Evolutionary conservation across 2,113 vertebrate species (phyloP).

Genomic region (Microcebus griseorufus): DNA sequence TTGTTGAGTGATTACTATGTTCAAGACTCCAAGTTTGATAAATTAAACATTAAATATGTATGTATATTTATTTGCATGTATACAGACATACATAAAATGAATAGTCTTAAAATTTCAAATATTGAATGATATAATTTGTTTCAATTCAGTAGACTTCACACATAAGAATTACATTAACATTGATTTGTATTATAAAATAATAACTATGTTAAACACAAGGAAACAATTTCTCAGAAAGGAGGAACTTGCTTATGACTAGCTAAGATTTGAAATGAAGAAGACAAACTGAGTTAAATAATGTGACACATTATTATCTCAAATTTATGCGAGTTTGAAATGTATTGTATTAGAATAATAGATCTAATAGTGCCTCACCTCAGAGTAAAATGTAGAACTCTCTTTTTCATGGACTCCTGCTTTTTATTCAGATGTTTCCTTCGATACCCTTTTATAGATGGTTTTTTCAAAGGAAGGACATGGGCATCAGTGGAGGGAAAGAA

Average conservation of each 20-base stretch:
- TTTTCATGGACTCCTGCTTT: not conserved
- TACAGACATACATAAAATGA: not conserved
- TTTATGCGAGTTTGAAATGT: not conserved
- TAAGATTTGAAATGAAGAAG: not conserved
- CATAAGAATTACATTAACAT: not conserved
- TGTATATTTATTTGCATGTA: not conserved
- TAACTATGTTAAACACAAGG: not conserved
- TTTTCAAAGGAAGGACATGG: not conserved
- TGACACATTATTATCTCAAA: not conserved
- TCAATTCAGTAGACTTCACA: not conserved
- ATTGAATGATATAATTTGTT: not conserved
- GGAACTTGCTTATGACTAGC: not conserved
- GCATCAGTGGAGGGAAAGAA: conserved; percentile 56
- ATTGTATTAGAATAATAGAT: not conserved
- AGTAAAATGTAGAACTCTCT: not conserved
- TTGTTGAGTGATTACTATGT: not conserved
- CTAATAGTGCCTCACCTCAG: conserved; percentile 14
- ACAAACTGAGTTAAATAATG: not conserved
- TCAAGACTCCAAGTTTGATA: not conserved
- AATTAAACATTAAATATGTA: not conserved
- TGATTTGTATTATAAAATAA: not conserved
- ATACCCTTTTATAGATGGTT: not conserved
- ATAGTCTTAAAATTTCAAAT: conserved; percentile 20
- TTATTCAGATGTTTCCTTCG: not conserved
- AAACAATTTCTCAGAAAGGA: not conserved